phyloP scores from a whole-genome alignment of 2,797 vertebrate genomes.

The Brachymystax lenok region DNA sequence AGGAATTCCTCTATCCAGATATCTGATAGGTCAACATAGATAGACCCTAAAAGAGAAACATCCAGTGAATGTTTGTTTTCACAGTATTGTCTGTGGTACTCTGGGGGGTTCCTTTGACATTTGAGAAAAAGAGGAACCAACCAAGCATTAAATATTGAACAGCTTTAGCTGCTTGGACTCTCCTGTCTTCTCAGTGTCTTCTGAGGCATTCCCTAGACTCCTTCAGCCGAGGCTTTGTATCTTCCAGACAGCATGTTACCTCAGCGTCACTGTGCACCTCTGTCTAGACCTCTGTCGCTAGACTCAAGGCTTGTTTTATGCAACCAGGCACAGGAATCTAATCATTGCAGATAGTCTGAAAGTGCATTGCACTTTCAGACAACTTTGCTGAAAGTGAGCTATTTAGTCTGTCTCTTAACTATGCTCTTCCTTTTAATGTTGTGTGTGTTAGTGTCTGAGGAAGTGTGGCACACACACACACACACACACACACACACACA shows the following conservation, averaged over 20 bases:
- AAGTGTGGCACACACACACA: background rate
- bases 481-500: no score
- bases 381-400: background rate
- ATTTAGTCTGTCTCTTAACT: slow-evolving; percentile 4
- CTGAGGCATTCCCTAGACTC: slow-evolving; percentile 14
- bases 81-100: slow-evolving; percentile 14
- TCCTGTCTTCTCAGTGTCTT: slow-evolving; percentile 15
- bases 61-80: slow-evolving; percentile 50
- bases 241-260: slow-evolving; percentile 17
- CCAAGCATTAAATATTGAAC: slow-evolving; percentile 45
- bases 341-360: background rate
- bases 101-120: slow-evolving; percentile 35
- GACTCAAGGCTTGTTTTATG: background rate
- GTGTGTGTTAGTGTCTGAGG: background rate
- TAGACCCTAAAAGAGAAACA: slow-evolving; percentile 35
- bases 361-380: background rate
- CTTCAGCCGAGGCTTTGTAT: slow-evolving; percentile 22
- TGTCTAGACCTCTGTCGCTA: slow-evolving; percentile 15
- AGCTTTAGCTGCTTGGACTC: slow-evolving; percentile 43
- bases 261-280: background rate
- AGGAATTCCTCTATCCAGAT: slow-evolving; percentile 47
- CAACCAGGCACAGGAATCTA: background rate
- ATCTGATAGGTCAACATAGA: slow-evolving; percentile 24
- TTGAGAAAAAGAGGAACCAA: slow-evolving; percentile 29
- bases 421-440: background rate